phyloP scores from a whole-genome alignment of 2,113 vertebrate species.

The Platichthys stellatus region DNA sequence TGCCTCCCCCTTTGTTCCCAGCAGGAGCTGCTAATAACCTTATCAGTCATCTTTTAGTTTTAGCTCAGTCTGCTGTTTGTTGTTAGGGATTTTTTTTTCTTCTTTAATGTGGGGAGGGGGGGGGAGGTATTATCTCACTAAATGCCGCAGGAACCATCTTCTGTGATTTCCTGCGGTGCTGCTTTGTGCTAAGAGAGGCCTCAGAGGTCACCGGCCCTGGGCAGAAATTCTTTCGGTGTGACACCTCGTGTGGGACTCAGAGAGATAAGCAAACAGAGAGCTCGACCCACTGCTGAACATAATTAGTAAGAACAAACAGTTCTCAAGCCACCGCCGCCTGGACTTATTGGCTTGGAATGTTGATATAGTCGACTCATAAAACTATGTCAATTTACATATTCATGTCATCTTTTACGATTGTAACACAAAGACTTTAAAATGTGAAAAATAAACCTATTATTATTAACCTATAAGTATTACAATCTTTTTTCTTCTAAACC shows the following conservation, averaged over 20 bases:
- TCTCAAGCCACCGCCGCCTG: conserved; percentile 37
- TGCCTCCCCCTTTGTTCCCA: conserved; percentile 83
- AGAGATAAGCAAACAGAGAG: conserved; percentile 72
- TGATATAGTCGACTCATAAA: conserved; percentile 29
- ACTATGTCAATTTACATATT: neutral
- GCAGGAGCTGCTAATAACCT: conserved; percentile 85
- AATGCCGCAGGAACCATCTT: conserved; percentile 81
- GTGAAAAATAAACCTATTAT: no score
- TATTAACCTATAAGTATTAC: no score
- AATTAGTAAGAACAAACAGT: conserved; percentile 71
- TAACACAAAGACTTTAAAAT: neutral
- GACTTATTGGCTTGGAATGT: conserved; percentile 28
- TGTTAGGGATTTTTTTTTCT: conserved; percentile 59
- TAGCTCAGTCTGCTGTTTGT: conserved; percentile 88
- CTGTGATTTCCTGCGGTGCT: conserved; percentile 87
- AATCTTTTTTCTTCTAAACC: no score
- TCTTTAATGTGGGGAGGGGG: conserved; percentile 15
- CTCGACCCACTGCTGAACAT: conserved; percentile 60
- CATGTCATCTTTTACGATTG: neutral
- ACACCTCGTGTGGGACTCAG: conserved; percentile 76
- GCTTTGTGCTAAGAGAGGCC: conserved; percentile 81
- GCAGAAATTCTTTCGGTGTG: conserved; percentile 82
- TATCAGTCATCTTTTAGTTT: conserved; percentile 90
- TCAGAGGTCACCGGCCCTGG: conserved; percentile 82
- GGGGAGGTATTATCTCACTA: conserved; percentile 81